Conservation (phyloP, 2,113 vertebrate species). For the Casuarius casuarius region DNA sequence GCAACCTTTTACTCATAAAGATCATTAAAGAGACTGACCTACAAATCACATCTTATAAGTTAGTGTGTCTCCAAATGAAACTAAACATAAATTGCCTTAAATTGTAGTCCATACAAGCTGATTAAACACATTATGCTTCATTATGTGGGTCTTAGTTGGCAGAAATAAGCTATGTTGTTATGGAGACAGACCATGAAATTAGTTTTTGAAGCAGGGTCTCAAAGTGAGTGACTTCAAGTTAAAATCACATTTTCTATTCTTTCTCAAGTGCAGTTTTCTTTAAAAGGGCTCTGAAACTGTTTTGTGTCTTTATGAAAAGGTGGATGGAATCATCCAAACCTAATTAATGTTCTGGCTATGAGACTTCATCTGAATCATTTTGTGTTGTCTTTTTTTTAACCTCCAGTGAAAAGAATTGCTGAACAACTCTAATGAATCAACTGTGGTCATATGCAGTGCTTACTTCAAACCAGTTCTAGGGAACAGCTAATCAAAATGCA, state of each 20-base stretch:
- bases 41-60: background rate
- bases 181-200: conserved; percentile 49
- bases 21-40: background rate
- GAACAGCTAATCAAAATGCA: background rate
- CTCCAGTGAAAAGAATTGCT: background rate
- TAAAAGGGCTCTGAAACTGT: background rate
- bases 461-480: background rate
- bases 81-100: conserved; percentile 24
- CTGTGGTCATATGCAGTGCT: background rate
- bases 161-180: conserved; percentile 2
- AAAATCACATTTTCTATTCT: background rate
- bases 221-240: conserved; percentile 16
- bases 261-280: background rate
- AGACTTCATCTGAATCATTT: background rate
- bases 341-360: background rate
- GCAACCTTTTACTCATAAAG: background rate
- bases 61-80: background rate
- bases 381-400: background rate
- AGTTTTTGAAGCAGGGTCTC: conserved; percentile 27
- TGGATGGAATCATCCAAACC: background rate
- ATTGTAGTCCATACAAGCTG: background rate
- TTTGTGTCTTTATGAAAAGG: background rate
- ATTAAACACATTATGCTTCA: conserved; percentile 24
- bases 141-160: conserved; percentile 7
- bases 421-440: background rate